phyloP scores from a whole-genome alignment of 2,797 vertebrate species.

The Argya squamiceps region DNA sequence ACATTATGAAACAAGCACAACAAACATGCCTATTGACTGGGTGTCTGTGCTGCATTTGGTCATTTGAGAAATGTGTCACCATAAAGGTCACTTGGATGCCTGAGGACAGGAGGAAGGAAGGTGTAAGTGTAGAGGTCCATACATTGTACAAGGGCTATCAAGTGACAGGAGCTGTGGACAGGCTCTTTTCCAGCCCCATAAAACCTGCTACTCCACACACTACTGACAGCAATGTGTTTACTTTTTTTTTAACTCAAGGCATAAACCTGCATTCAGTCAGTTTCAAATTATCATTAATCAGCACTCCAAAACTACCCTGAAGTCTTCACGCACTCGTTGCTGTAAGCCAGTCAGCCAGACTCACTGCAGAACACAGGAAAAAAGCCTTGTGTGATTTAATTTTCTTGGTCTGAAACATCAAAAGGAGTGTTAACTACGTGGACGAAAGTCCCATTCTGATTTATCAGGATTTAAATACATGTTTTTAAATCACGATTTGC shows the following conservation, averaged over 20 bases:
- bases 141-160: background rate
- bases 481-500: background rate
- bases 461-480: background rate
- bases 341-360: background rate
- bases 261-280: background rate
- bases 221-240: background rate
- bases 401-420: background rate
- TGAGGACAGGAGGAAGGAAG: background rate
- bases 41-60: background rate
- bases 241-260: background rate
- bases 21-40: background rate
- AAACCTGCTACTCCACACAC: background rate
- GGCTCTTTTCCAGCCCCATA: background rate
- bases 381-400: background rate
- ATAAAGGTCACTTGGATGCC: background rate
- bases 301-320: background rate
- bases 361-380: background rate
- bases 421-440: background rate
- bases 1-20: background rate
- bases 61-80: background rate
- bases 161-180: background rate
- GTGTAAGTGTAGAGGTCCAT: background rate
- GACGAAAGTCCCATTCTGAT: background rate
- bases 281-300: background rate
- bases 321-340: rapidly evolving